These are phyloP conservation scores for Syrista parreyssii DNA, from an alignment of 2,888 invertebrate genomes.

Conservation along the genomic window DNA sequence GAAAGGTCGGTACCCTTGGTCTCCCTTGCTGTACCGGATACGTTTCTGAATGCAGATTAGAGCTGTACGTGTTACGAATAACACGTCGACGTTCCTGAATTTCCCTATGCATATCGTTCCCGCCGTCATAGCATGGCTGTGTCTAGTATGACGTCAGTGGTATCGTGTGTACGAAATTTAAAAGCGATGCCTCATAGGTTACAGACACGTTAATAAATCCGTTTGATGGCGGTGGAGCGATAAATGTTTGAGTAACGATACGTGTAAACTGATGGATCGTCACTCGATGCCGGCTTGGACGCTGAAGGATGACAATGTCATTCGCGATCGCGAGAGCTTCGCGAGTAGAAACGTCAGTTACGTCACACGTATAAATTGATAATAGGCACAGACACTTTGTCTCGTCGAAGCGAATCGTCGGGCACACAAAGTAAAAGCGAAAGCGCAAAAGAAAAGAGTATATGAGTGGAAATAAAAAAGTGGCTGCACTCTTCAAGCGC, in stretches of 20 bases:
- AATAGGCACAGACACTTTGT: not conserved
- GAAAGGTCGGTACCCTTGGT: not conserved
- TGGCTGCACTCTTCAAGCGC: not conserved
- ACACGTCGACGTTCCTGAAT: not conserved
- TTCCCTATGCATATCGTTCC: not conserved
- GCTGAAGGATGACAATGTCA: not conserved
- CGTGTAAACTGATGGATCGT: not conserved
- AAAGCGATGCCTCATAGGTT: not conserved
- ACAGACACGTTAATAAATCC: not conserved
- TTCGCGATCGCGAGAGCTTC: not conserved
- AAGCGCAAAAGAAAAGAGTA: not conserved
- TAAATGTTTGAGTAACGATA: not conserved
- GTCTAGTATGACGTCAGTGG: not conserved
- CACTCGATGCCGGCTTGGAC: not conserved
- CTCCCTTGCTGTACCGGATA: not conserved
- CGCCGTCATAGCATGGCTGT: not conserved
- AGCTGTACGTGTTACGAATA: not conserved
- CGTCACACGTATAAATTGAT: not conserved
- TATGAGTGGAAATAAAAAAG: not conserved
- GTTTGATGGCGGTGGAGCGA: not conserved
- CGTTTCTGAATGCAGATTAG: not conserved
- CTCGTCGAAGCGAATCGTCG: not conserved
- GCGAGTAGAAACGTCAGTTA: not conserved
- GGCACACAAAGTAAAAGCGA: not conserved
- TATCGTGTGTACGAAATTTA: not conserved